These are phyloP conservation scores for Drymodes brunneopygia DNA, from an alignment of 2,113 vertebrate species.

Conservation along the genomic window DNA sequence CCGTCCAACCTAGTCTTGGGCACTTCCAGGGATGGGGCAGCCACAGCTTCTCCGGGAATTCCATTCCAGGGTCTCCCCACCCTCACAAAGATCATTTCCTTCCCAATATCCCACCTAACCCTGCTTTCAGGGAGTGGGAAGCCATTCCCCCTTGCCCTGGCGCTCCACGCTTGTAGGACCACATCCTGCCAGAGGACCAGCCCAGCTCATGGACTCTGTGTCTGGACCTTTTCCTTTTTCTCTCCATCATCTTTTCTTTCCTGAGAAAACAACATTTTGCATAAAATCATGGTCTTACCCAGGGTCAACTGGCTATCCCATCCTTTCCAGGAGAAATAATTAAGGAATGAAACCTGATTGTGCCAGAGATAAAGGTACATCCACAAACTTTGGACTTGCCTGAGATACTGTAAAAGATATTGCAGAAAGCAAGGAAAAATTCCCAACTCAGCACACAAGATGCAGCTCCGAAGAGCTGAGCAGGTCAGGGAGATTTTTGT, in stretches of 20 bases:
- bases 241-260: background rate
- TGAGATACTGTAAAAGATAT: background rate
- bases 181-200: background rate
- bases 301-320: background rate
- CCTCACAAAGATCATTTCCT: background rate
- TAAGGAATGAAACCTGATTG: background rate
- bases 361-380: background rate
- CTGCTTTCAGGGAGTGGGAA: background rate
- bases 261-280: background rate
- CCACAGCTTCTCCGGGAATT: background rate
- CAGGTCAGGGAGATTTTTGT: background rate
- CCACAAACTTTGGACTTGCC: background rate
- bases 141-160: background rate
- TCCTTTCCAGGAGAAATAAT: background rate
- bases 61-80: background rate
- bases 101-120: background rate
- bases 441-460: background rate
- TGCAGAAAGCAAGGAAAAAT: background rate
- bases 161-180: background rate
- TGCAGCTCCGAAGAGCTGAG: rapidly evolving
- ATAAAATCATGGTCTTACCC: background rate
- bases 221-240: background rate
- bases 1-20: rapidly evolving
- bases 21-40: background rate
- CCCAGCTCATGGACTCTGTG: background rate